These are phyloP conservation scores for Circaetus cinerascens DNA, from an alignment of 2,113 vertebrate genomes.

Conservation along the genomic window DNA sequence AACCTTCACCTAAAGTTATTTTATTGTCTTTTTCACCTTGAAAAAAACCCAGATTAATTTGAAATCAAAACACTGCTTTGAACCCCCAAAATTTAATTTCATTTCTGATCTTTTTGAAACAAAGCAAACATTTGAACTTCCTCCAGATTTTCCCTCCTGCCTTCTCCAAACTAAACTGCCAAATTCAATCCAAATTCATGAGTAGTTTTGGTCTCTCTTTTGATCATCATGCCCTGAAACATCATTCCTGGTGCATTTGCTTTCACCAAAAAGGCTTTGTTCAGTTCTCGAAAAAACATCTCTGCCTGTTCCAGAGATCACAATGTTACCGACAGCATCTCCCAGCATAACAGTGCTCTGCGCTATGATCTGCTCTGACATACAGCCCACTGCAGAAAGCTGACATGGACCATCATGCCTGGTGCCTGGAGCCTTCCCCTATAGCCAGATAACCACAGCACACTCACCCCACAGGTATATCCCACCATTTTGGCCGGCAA, in stretches of 20 bases:
- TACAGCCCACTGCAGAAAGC: accelerated
- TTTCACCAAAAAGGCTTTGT: background rate
- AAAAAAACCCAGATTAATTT: background rate
- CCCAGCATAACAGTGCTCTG: background rate
- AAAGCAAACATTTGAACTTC: constrained; percentile 20
- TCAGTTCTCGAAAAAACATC: background rate
- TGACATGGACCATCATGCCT: background rate
- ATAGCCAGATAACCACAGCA: background rate
- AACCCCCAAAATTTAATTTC: background rate
- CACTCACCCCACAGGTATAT: accelerated
- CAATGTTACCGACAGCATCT: background rate
- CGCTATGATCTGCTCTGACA: background rate
- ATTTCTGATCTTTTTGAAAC: constrained; percentile 34
- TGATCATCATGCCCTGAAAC: background rate
- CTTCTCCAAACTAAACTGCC: constrained; percentile 7
- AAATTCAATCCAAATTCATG: background rate
- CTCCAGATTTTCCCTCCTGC: background rate
- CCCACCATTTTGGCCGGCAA: accelerated
- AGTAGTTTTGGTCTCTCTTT: constrained; percentile 6
- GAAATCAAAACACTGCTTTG: constrained; percentile 27
- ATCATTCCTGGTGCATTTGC: background rate
- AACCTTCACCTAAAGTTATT: background rate
- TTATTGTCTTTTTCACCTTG: background rate
- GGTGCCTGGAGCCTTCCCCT: background rate
- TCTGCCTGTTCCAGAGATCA: background rate